phyloP scores from a whole-genome alignment of 92 coral and sea anemone genomes.

The Phenganax subtilis region DNA sequence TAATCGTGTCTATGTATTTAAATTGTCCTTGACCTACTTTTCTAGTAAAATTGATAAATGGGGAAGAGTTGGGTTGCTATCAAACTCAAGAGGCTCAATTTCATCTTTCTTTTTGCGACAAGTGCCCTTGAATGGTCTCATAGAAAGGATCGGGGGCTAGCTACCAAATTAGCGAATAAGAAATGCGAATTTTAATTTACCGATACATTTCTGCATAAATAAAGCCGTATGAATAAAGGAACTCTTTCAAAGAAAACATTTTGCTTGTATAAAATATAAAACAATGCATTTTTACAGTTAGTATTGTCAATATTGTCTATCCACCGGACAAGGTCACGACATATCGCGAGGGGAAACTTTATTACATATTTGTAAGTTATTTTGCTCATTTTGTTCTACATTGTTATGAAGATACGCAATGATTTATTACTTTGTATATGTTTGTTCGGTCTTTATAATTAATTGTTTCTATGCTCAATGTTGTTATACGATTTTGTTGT shows the following conservation, averaged over 20 bases:
- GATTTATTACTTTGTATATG: too few relatives aligned
- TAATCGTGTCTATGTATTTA: too few relatives aligned
- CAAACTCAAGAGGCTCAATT: not conserved
- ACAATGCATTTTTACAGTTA: not conserved
- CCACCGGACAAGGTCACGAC: not conserved
- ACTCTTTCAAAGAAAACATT: not conserved
- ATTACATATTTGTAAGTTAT: not conserved
- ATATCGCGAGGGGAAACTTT: not conserved
- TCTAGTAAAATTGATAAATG: not conserved
- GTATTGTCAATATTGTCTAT: not conserved
- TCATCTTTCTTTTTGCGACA: not conserved
- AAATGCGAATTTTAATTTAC: not conserved
- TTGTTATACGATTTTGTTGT: too few relatives aligned
- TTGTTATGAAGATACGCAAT: too few relatives aligned
- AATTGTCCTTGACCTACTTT: too few relatives aligned
- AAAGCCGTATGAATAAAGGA: not conserved
- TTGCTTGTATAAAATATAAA: not conserved
- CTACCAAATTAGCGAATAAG: not conserved
- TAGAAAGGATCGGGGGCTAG: not conserved
- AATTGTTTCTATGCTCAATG: too few relatives aligned
- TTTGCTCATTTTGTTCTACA: too few relatives aligned
- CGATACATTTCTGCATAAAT: not conserved
- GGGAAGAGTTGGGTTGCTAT: not conserved
- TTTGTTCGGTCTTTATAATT: too few relatives aligned
- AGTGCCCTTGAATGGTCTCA: constrained; percentile 12